Evolutionary conservation across 2,888 invertebrate species (phyloP), one percentile per base, ranked within the genome.

Genomic region (Tanytarsus gracilentus): DNA sequence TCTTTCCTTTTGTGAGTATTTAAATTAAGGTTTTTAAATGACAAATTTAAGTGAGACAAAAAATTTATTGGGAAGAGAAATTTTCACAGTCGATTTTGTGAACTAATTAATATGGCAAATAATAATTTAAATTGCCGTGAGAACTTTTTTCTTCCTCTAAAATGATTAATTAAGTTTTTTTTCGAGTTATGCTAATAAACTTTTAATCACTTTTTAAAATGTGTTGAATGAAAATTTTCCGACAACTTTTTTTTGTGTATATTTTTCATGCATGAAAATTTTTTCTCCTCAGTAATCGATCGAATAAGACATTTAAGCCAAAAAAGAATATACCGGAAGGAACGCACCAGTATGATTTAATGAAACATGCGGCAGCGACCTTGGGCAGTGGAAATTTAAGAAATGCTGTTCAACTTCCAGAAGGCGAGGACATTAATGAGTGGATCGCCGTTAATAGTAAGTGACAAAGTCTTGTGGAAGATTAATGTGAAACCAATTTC

Each of bases 371-470:
- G n/a, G 96, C 96, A 1, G 95, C 96, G 62, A 99, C 99, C 1
- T 78, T 99, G 44, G 99, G 98, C 61, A 97, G 96, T 50, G 98
- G 97, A 23, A 98, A 98, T 78, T 79, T 99, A 65, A 80, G 97
- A 63, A 81, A 95, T 64, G 99, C 98, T 48, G 98, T 99, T 61
- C 88, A 92, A 81, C 77, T 98, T 66, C 98, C 98, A 1, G 97
- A 97, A 74, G 98, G 99, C 33, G 99, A 99, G 77, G 99, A 99
- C 77, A 82, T 96, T 64, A 98, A 99, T 71, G 99, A 99, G 79
- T 99, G 99, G 99, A 94, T 99, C 40, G 99, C 99, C 61, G 98
- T 99, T 49, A 99, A 99, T 73, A 98, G 98, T 95, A 75, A 84
- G 92, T 82, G n/a, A n/a, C n/a, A n/a, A n/a, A n/a, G n/a, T n/a